These are phyloP conservation scores for Melanotaenia pygmaea DNA, from an alignment of 2,797 vertebrate species.

Conservation along the genomic window DNA sequence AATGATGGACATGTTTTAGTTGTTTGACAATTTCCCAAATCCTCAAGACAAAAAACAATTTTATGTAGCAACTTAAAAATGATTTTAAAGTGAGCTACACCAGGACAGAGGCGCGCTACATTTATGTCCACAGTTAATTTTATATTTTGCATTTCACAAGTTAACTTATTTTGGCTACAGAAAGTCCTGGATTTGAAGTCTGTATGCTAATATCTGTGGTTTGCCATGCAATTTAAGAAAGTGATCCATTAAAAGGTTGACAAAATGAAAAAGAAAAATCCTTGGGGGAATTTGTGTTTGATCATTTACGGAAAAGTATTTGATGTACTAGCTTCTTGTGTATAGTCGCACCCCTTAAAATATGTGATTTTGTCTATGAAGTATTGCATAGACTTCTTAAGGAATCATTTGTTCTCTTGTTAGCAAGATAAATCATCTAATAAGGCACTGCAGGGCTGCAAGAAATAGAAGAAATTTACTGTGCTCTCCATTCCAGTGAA, in stretches of 20 bases:
- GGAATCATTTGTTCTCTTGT: background rate
- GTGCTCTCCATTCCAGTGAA: background rate
- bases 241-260: background rate
- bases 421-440: conserved; percentile 4
- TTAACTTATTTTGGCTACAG: too few species aligned
- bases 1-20: background rate
- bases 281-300: background rate
- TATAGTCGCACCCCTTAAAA: background rate
- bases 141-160: too few species aligned
- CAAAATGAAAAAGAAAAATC: background rate
- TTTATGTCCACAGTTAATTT: too few species aligned
- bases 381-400: background rate
- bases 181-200: too few species aligned
- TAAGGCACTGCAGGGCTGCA: background rate
- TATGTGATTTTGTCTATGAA: background rate
- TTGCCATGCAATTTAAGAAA: background rate
- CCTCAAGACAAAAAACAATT: too few species aligned
- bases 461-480: background rate
- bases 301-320: background rate
- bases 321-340: background rate
- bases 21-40: background rate
- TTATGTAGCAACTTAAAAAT: too few species aligned
- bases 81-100: too few species aligned
- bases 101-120: too few species aligned
- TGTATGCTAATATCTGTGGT: background rate